phyloP scores from a whole-genome alignment of 2,113 vertebrate species.

The Takifugu bimaculatus region DNA sequence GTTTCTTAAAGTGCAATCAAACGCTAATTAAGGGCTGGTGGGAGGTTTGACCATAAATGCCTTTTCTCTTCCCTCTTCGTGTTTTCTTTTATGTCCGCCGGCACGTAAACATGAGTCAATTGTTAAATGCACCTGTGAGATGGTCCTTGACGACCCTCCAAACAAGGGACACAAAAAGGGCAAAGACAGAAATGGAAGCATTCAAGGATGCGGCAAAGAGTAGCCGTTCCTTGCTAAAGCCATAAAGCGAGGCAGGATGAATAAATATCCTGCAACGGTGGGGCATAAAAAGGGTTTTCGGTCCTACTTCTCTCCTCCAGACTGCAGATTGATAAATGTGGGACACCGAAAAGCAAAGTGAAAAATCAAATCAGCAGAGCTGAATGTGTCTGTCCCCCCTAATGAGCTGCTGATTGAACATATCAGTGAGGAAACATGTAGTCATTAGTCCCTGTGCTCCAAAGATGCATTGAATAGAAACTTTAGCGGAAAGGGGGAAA shows the following conservation, averaged over 20 bases:
- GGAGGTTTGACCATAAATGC: slow-evolving; percentile 38
- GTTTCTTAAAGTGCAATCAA: slow-evolving; percentile 70
- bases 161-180: slow-evolving; percentile 26
- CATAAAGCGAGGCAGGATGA: neutral
- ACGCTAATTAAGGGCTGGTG: slow-evolving; percentile 66
- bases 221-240: slow-evolving; percentile 11
- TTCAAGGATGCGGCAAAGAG: slow-evolving; percentile 28
- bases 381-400: slow-evolving; percentile 55
- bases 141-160: slow-evolving; percentile 1
- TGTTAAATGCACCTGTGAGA: slow-evolving; percentile 60
- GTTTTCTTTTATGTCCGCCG: slow-evolving; percentile 40
- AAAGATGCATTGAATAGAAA: slow-evolving; percentile 67
- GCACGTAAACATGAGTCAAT: slow-evolving; percentile 39
- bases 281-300: neutral
- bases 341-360: slow-evolving; percentile 50
- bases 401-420: slow-evolving; percentile 72
- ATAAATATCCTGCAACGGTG: too few species aligned
- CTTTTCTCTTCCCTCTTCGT: slow-evolving; percentile 12
- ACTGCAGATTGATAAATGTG: slow-evolving; percentile 50
- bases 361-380: slow-evolving; percentile 67
- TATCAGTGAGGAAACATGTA: slow-evolving; percentile 69
- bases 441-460: slow-evolving; percentile 62
- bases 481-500: slow-evolving; percentile 28
- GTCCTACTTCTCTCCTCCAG: neutral
- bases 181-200: slow-evolving; percentile 39